Evolutionary conservation across 2,797 vertebrate species (phyloP).

Genomic region (Hydrolagus colliei): DNA sequence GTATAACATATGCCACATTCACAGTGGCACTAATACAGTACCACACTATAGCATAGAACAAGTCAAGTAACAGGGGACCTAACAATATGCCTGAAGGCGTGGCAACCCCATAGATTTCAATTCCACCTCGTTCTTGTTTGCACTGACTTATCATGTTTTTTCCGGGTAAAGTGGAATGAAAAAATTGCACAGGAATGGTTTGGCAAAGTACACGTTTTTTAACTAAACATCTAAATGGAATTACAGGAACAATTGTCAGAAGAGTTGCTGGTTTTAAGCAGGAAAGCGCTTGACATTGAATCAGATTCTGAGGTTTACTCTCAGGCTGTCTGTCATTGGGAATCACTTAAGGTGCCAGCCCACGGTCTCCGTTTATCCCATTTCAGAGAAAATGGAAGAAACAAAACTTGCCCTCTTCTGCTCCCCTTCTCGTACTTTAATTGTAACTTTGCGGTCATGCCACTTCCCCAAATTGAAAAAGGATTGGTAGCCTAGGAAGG

Average conservation of each 20-base stretch:
- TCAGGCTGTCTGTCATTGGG: background rate
- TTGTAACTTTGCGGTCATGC: too few species aligned
- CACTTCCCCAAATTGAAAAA: too few species aligned
- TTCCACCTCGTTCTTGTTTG: background rate
- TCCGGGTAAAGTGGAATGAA: background rate
- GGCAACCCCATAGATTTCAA: background rate
- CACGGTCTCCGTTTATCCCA: background rate
- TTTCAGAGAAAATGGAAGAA: background rate
- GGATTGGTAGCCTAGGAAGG: too few species aligned
- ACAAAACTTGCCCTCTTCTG: background rate
- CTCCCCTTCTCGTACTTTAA: too few species aligned
- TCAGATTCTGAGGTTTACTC: background rate
- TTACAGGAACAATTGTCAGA: background rate
- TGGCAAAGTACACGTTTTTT: too few species aligned
- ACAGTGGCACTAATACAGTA: too few species aligned
- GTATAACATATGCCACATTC: background rate
- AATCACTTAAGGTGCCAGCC: background rate
- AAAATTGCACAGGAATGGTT: too few species aligned
- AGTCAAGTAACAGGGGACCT: background rate
- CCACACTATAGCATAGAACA: too few species aligned
- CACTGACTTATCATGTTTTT: background rate
- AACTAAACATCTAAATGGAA: background rate
- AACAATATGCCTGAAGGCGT: background rate
- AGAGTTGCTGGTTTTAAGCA: background rate
- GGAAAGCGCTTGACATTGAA: background rate